Evolutionary conservation across 92 coral and sea anemone genomes (phyloP).

Genomic region (Ricordea florida): DNA sequence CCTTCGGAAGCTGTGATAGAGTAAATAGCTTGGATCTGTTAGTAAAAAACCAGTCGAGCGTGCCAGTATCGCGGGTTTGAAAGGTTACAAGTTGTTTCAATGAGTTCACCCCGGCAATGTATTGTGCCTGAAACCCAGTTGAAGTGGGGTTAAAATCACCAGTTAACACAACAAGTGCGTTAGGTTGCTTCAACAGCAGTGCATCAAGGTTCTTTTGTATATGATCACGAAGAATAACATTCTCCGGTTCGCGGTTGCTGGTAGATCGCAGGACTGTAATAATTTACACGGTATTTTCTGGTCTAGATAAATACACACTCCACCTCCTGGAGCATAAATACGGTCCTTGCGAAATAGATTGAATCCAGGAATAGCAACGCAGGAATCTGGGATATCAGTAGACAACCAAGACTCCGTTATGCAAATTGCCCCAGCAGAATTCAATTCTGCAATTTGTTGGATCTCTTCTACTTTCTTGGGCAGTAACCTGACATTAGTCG

Average conservation of each 20-base stretch:
- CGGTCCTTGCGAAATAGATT: slow-evolving; percentile 51
- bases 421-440: slow-evolving; percentile 45
- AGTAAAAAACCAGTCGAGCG: slow-evolving; percentile 29
- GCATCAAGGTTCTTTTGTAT: slow-evolving; percentile 49
- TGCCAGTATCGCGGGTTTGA: slow-evolving; percentile 50
- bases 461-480: slow-evolving; percentile 36
- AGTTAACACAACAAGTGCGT: slow-evolving; percentile 34
- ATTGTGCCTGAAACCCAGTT: slow-evolving; percentile 37
- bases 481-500: slow-evolving; percentile 19
- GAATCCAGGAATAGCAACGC: slow-evolving; percentile 45
- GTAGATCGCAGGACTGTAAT: slow-evolving; percentile 35
- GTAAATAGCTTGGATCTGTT: slow-evolving; percentile 38
- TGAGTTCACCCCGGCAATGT: slow-evolving; percentile 19
- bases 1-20: slow-evolving; percentile 29
- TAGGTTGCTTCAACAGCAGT: slow-evolving; percentile 36
- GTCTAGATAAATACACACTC: slow-evolving; percentile 58
- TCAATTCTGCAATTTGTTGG: slow-evolving; percentile 25
- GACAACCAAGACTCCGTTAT: slow-evolving; percentile 56
- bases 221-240: slow-evolving; percentile 47
- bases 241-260: slow-evolving; percentile 44
- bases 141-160: slow-evolving; percentile 56
- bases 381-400: slow-evolving; percentile 38
- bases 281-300: slow-evolving; percentile 39
- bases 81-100: slow-evolving; percentile 56
- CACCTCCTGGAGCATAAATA: slow-evolving; percentile 27